Percentiles rank a stretch among this genome's conserved stretches.
phyloP scores from a whole-genome alignment of 2,113 vertebrate genomes.

The Gymnorhina tibicen region DNA sequence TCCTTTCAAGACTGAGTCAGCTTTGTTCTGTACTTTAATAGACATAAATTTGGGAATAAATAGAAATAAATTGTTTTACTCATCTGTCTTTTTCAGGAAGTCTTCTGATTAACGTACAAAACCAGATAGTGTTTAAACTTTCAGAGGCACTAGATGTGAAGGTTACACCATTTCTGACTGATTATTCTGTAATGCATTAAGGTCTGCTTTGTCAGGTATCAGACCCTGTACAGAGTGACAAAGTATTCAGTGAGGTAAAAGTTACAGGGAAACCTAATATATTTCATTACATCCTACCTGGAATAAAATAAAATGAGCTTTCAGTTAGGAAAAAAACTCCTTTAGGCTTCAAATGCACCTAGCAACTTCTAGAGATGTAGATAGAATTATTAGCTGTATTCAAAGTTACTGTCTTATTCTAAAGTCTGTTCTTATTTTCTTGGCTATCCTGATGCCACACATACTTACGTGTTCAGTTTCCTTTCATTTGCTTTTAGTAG shows the following conservation, averaged over 20 bases:
- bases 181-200: not conserved
- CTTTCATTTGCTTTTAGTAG: not conserved
- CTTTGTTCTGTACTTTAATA: not conserved
- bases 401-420: not conserved
- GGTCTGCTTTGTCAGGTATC: not conserved
- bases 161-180: not conserved
- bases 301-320: not conserved
- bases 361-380: not conserved
- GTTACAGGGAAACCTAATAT: not conserved
- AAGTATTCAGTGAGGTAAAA: not conserved
- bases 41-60: not conserved
- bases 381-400: not conserved
- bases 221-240: not conserved
- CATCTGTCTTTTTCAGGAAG: not conserved
- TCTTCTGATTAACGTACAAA: not conserved
- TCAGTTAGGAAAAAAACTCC: not conserved
- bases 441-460: rapidly evolving
- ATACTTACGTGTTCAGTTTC: not conserved
- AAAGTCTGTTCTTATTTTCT: not conserved
- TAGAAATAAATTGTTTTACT: not conserved
- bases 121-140: not conserved
- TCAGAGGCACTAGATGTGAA: not conserved
- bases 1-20: not conserved
- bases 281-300: not conserved
- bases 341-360: not conserved